Conservation (phyloP, 2,113 vertebrate species). For the Platanista minor region DNA sequence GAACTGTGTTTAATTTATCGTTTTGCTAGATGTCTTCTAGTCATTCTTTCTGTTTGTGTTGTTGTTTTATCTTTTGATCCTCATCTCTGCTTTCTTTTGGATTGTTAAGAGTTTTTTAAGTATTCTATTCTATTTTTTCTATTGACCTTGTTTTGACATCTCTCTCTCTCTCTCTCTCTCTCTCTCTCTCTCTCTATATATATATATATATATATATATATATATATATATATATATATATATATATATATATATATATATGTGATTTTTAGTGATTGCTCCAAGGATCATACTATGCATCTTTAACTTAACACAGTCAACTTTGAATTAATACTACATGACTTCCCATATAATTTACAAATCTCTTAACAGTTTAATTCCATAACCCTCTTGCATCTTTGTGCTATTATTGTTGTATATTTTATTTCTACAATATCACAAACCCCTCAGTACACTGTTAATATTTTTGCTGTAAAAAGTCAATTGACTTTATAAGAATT, state of each 20-base stretch:
- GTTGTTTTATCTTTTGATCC: neutral
- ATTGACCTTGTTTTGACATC: neutral
- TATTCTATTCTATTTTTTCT: neutral
- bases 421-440: neutral
- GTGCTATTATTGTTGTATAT: neutral
- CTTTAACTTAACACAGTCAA: neutral
- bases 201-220: no score
- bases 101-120: neutral
- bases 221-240: no score
- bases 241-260: neutral
- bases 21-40: neutral
- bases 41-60: neutral
- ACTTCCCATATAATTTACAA: neutral
- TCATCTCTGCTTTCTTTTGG: neutral
- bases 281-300: neutral
- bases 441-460: neutral
- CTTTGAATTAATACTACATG: neutral
- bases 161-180: neutral
- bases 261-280: neutral
- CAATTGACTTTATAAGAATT: neutral
- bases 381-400: neutral
- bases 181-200: neutral
- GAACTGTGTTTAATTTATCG: neutral
- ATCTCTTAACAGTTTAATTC: neutral
- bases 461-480: neutral